A percentile compares a stretch with the other conserved stretches of the same genome.
Evolutionary conservation across 2,888 invertebrate genomes (phyloP).

Genomic region (Acronicta alni): DNA sequence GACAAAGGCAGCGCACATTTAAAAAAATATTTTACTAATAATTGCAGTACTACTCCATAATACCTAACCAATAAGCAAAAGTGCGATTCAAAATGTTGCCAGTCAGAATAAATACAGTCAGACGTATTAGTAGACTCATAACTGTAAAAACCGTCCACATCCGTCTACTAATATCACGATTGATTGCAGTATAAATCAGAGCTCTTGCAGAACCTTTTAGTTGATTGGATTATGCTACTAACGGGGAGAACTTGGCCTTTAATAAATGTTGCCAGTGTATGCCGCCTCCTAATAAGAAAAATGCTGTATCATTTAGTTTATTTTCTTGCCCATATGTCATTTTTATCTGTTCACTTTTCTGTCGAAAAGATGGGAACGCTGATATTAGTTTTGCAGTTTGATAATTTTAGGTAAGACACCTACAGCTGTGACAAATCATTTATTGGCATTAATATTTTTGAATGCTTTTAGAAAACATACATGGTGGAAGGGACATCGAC

Average conservation of each 20-base stretch:
- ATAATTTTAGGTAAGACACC: no score
- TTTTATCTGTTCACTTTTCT: slow-evolving; percentile 17
- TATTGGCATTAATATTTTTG: no score
- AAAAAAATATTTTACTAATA: no score
- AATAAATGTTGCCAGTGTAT: slow-evolving; percentile 43
- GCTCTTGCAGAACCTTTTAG: slow-evolving; percentile 52
- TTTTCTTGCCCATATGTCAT: slow-evolving; percentile 19
- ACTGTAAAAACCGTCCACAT: slow-evolving; percentile 48
- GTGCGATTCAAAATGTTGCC: slow-evolving; percentile 5
- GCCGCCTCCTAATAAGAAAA: slow-evolving; percentile 39
- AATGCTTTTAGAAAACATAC: no score
- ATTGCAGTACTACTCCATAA: no score
- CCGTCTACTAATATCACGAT: slow-evolving; percentile 51
- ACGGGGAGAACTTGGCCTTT: slow-evolving; percentile 47
- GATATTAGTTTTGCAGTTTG: slow-evolving; percentile 1
- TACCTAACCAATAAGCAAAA: background rate
- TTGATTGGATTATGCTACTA: slow-evolving; percentile 58
- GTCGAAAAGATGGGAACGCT: background rate
- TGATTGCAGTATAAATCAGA: slow-evolving; percentile 59
- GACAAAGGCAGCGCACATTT: no score
- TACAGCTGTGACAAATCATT: no score
- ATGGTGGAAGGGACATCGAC: no score
- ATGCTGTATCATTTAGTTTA: slow-evolving; percentile 47
- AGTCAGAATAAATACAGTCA: slow-evolving; percentile 18
- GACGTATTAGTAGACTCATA: slow-evolving; percentile 23